Conservation (phyloP, 2,113 vertebrate species). For the Pterocles gutturalis region DNA sequence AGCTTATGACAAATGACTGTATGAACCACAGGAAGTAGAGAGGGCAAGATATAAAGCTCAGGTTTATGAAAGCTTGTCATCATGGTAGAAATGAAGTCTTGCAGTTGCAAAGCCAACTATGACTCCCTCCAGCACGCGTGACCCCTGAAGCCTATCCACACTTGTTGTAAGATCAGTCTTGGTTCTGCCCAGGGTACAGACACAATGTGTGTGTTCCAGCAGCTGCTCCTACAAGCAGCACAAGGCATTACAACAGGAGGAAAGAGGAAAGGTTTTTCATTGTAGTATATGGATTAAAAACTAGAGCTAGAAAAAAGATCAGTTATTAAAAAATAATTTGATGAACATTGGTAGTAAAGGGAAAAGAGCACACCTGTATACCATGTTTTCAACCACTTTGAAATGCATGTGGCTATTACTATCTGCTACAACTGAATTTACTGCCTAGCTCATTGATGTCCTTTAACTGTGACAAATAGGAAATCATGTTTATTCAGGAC, state of each 20-base stretch:
- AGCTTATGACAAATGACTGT: conserved; percentile 33
- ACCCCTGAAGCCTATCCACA: not conserved
- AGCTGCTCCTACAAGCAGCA: not conserved
- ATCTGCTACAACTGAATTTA: not conserved
- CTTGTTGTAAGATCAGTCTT: conserved; percentile 7
- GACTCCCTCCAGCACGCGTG: conserved; percentile 1
- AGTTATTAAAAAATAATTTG: not conserved
- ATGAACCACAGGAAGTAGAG: not conserved
- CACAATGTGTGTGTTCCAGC: not conserved
- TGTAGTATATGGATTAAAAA: not conserved
- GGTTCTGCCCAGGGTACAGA: not conserved
- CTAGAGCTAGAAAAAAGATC: not conserved
- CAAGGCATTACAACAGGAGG: not conserved
- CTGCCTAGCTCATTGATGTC: not conserved
- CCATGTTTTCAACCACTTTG: not conserved
- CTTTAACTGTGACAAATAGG: not conserved
- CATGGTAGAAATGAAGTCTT: not conserved
- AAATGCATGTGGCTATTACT: not conserved
- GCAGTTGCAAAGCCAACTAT: not conserved
- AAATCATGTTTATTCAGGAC: not conserved
- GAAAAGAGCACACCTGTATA: not conserved
- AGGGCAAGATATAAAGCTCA: conserved; percentile 21
- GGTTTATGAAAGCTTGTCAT: conserved; percentile 25
- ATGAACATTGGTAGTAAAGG: not conserved
- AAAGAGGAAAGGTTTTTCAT: not conserved